A percentile compares a stretch with the other conserved stretches of the same genome.
Conservation (phyloP, 2,888 invertebrate genomes). For the Phragmatobia fuliginosa region DNA sequence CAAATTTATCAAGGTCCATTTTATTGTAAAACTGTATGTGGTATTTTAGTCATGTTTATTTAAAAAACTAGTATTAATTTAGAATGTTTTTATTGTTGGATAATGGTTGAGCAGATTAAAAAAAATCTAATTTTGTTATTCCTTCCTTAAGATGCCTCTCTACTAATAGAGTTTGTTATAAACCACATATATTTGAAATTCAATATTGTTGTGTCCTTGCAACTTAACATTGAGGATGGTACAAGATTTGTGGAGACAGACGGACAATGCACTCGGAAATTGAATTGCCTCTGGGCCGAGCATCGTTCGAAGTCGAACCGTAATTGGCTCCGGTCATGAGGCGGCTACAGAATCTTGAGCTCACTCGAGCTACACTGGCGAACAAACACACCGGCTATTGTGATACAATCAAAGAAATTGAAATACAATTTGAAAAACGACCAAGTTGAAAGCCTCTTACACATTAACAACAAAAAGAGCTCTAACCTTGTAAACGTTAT, state of each 20-base stretch:
- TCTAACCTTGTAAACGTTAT: conserved; percentile 45
- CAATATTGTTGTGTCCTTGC: conserved; percentile 27
- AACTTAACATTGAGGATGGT: conserved; percentile 46
- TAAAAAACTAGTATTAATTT: conserved; percentile 3
- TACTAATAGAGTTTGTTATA: too few relatives aligned
- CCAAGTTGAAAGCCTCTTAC: conserved; percentile 31
- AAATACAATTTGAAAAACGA: conserved; percentile 49
- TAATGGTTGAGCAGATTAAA: background rate
- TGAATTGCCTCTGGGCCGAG: conserved; percentile 75
- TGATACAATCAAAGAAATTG: conserved; percentile 50
- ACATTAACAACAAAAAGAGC: conserved; percentile 31
- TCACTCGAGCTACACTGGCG: conserved; percentile 48
- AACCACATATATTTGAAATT: conserved; percentile 4
- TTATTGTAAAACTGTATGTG: conserved; percentile 10
- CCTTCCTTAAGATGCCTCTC: too few relatives aligned
- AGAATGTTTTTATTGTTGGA: too few relatives aligned
- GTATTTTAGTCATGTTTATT: background rate
- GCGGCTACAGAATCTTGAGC: conserved; percentile 46
- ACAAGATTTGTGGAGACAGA: conserved; percentile 58
- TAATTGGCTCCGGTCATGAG: conserved; percentile 75
- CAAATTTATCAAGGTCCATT: conserved; percentile 38
- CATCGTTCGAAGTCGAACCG: conserved; percentile 62
- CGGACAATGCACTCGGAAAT: conserved; percentile 80
- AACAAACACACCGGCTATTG: conserved; percentile 38
- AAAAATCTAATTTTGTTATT: background rate